Percentiles rank a stretch among this genome's conserved stretches.
phyloP scores from a whole-genome alignment of 1,140 invertebrate genomes.

The Formica exsecta region DNA sequence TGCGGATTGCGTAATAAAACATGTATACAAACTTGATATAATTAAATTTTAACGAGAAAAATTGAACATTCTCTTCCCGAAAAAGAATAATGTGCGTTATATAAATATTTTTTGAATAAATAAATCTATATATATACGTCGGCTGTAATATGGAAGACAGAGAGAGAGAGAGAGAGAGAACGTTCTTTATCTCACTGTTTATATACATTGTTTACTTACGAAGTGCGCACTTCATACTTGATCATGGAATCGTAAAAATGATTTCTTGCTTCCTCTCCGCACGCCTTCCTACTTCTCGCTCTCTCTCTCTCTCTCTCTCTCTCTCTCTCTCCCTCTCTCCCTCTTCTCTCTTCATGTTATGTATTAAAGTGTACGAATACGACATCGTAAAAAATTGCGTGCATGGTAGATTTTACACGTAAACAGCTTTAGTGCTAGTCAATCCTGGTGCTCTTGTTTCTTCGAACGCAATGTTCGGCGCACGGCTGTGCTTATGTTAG shows the following conservation, averaged over 20 bases:
- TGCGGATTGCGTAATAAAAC: neutral
- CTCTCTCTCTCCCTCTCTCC: too few relatives aligned
- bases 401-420: conserved; percentile 47
- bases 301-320: too few relatives aligned
- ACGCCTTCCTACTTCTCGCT: too few relatives aligned
- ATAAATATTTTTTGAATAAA: conserved; percentile 7
- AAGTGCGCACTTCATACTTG: neutral
- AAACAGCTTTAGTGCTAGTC: conserved; percentile 52
- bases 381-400: conserved; percentile 55
- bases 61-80: neutral
- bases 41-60: neutral
- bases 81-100: neutral
- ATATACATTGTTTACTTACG: conserved; percentile 44
- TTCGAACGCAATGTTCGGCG: conserved; percentile 59
- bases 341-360: neutral
- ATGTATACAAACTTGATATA: neutral
- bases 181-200: conserved; percentile 33
- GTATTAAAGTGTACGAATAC: conserved; percentile 49
- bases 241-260: conserved; percentile 58
- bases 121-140: neutral
- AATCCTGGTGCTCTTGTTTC: conserved; percentile 39
- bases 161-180: too few relatives aligned
- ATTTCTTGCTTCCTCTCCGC: conserved; percentile 27
- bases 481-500: conserved; percentile 32
- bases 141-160: neutral